Percentiles rank a stretch among this genome's conserved stretches.
Conservation (phyloP, 2,888 invertebrate species). For the Podotricha telesiphe region DNA sequence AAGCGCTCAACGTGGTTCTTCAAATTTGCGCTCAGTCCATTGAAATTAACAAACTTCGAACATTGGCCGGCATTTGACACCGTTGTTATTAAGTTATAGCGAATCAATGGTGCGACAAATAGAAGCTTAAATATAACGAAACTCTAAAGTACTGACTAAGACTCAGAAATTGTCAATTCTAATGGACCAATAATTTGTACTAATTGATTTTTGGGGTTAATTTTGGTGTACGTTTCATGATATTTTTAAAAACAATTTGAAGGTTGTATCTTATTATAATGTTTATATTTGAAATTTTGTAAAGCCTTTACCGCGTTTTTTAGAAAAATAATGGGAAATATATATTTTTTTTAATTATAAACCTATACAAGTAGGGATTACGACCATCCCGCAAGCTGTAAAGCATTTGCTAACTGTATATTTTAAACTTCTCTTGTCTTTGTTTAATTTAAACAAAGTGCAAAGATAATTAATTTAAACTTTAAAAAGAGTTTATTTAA, state of each 20-base stretch:
- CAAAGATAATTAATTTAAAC: too few species aligned
- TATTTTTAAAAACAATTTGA: neutral
- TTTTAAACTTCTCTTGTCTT: too few species aligned
- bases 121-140: constrained; percentile 65
- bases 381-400: too few species aligned
- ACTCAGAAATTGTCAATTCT: constrained; percentile 67
- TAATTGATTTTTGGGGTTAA: constrained; percentile 42
- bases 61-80: constrained; percentile 44
- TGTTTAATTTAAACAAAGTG: too few species aligned
- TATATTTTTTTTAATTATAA: too few species aligned
- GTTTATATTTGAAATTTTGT: too few species aligned
- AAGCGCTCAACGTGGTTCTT: constrained; percentile 31
- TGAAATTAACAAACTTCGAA: constrained; percentile 42
- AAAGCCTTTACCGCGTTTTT: too few species aligned
- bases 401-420: too few species aligned
- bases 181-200: constrained; percentile 65
- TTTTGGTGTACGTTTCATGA: constrained; percentile 35
- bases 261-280: neutral
- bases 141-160: constrained; percentile 55
- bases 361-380: too few species aligned
- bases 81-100: constrained; percentile 58
- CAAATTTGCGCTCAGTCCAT: constrained; percentile 38
- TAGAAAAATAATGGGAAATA: too few species aligned
- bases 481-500: too few species aligned
- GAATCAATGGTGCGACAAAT: constrained; percentile 67